Conservation (phyloP, 2,797 vertebrate genomes). For the Channa striata region DNA sequence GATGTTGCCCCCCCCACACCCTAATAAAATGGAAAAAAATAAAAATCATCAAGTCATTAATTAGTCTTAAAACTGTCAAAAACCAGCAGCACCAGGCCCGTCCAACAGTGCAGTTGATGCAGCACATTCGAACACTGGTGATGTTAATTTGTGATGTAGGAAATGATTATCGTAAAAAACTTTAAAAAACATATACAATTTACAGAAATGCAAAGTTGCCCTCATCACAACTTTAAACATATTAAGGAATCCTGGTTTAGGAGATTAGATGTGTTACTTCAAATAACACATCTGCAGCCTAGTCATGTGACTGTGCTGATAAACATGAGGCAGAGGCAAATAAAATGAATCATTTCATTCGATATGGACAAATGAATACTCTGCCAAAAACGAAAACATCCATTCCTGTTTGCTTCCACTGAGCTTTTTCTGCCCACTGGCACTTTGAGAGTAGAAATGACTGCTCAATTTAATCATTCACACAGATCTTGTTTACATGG, state of each 20-base stretch:
- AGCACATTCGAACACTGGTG: too few relatives aligned
- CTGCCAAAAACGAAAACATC: slow-evolving; percentile 44
- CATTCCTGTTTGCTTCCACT: slow-evolving; percentile 41
- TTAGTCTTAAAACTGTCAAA: too few relatives aligned
- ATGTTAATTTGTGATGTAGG: too few relatives aligned
- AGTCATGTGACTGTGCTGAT: slow-evolving; percentile 24
- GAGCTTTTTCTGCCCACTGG: slow-evolving; percentile 43
- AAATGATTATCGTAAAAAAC: too few relatives aligned
- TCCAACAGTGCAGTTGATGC: too few relatives aligned
- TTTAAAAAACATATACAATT: too few relatives aligned
- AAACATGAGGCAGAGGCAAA: slow-evolving; percentile 43
- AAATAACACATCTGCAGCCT: slow-evolving; percentile 32
- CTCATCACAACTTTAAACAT: slow-evolving; percentile 13
- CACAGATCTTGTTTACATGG: slow-evolving; percentile 53
- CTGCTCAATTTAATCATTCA: slow-evolving; percentile 52
- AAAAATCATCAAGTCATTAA: too few relatives aligned
- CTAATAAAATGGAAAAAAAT: too few relatives aligned
- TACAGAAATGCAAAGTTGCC: too few relatives aligned
- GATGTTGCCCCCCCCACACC: too few relatives aligned
- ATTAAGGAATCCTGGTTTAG: neutral
- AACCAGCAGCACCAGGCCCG: too few relatives aligned
- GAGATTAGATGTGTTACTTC: slow-evolving; percentile 22
- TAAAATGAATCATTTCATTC: slow-evolving; percentile 53
- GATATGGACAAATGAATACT: slow-evolving; percentile 58
- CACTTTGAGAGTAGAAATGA: slow-evolving; percentile 34